Conservation (phyloP, 2,888 invertebrate genomes). For the Odontocerum albicorne region DNA sequence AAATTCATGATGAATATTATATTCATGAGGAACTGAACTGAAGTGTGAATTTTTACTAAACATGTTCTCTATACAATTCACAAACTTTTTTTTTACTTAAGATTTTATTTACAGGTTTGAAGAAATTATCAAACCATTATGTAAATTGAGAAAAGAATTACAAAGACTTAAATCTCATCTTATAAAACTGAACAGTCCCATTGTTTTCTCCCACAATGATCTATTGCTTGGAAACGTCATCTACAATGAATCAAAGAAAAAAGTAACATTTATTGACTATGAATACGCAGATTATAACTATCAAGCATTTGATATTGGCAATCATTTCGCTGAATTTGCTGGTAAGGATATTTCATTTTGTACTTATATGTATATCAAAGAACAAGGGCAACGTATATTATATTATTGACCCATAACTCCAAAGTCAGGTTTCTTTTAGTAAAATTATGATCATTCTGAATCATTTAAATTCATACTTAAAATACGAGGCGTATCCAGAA, state of each 20-base stretch:
- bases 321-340: slow-evolving; percentile 97
- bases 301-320: slow-evolving; percentile 95
- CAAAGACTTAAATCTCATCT: slow-evolving; percentile 65
- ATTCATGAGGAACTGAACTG: no score
- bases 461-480: no score
- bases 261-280: slow-evolving; percentile 92
- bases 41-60: no score
- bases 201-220: slow-evolving; percentile 98
- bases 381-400: not conserved
- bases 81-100: no score
- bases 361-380: not conserved
- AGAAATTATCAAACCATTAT: slow-evolving; percentile 66
- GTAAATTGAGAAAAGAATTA: slow-evolving; percentile 70
- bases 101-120: slow-evolving; percentile 64
- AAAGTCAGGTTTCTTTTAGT: no score
- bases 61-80: no score
- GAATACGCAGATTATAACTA: slow-evolving; percentile 95
- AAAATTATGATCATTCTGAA: no score
- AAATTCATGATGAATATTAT: no score
- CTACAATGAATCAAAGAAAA: slow-evolving; percentile 68
- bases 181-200: slow-evolving; percentile 66
- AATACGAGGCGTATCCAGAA: no score
- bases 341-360: slow-evolving; percentile 59
- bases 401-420: no score
- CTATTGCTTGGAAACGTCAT: slow-evolving; percentile 92